phyloP scores from a whole-genome alignment of 2,113 vertebrate species.

The Chinchilla lanigera region DNA sequence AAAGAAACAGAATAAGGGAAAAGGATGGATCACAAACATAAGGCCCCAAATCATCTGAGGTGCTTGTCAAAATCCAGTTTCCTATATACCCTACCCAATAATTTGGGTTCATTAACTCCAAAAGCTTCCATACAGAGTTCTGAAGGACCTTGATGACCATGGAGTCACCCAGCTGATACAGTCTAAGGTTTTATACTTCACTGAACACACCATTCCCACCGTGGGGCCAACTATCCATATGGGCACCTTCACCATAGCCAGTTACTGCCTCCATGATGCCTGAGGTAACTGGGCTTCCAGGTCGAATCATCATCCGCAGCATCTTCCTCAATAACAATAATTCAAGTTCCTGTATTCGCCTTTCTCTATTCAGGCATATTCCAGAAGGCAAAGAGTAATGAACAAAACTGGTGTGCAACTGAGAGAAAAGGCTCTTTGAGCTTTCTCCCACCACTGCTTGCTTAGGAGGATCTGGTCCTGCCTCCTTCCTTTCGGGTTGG shows the following conservation, averaged over 20 bases:
- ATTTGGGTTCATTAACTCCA: not conserved
- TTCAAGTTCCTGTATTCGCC: not conserved
- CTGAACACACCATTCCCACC: too few species aligned
- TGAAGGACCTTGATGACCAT: not conserved
- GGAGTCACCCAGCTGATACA: not conserved
- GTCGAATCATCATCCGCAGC: not conserved
- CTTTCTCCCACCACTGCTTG: not conserved
- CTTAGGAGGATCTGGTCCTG: not conserved
- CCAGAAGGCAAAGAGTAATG: not conserved
- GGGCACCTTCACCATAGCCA: not conserved
- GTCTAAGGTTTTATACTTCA: not conserved
- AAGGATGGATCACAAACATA: not conserved
- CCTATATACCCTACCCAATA: not conserved
- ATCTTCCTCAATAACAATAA: not conserved
- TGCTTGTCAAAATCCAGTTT: not conserved
- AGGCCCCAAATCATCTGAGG: not conserved
- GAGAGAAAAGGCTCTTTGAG: not conserved
- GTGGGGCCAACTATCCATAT: not conserved
- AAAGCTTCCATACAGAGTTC: not conserved
- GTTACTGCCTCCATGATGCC: not conserved
- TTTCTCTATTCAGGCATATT: not conserved
- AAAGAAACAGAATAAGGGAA: not conserved
- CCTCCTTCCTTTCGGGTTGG: not conserved
- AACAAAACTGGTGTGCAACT: not conserved
- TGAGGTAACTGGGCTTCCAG: not conserved